These are phyloP conservation scores for Danio albolineatus DNA, from an alignment of 2,797 vertebrate species.

Conservation along the genomic window DNA sequence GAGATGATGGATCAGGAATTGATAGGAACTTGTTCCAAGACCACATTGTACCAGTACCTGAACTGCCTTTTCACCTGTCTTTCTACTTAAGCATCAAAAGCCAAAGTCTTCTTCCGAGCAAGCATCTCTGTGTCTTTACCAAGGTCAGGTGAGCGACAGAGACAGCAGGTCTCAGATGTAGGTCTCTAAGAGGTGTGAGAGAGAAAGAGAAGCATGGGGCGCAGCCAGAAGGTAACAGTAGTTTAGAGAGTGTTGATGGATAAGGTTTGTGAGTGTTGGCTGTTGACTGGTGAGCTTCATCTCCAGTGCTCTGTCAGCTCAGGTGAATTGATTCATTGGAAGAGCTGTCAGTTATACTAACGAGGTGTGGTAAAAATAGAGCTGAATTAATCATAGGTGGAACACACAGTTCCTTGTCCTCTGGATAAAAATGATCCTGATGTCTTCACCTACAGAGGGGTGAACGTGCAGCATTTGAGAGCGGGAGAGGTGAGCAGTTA, in stretches of 20 bases:
- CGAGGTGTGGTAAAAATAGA: constrained; percentile 50
- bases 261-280: constrained; percentile 33
- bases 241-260: constrained; percentile 35
- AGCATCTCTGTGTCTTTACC: not conserved
- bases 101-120: not conserved
- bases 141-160: constrained; percentile 24
- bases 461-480: constrained; percentile 6
- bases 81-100: constrained; percentile 11
- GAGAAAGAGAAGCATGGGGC: constrained; percentile 13
- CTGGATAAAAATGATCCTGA: constrained; percentile 16
- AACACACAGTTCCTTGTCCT: constrained; percentile 19
- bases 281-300: constrained; percentile 43
- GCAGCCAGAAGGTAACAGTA: constrained; percentile 24
- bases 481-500: constrained; percentile 19
- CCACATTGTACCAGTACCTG: not conserved
- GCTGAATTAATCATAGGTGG: constrained; percentile 44
- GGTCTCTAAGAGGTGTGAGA: constrained; percentile 21
- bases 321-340: constrained; percentile 47
- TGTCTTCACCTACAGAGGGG: constrained; percentile 22
- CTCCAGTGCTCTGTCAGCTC: constrained; percentile 43
- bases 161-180: constrained; percentile 20
- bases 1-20: constrained; percentile 28
- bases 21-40: not conserved
- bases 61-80: not conserved
- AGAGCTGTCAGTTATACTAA: constrained; percentile 44